Evolutionary conservation across 2,113 vertebrate genomes (phyloP).

Genomic region (Tympanuchus pallidicinctus): DNA sequence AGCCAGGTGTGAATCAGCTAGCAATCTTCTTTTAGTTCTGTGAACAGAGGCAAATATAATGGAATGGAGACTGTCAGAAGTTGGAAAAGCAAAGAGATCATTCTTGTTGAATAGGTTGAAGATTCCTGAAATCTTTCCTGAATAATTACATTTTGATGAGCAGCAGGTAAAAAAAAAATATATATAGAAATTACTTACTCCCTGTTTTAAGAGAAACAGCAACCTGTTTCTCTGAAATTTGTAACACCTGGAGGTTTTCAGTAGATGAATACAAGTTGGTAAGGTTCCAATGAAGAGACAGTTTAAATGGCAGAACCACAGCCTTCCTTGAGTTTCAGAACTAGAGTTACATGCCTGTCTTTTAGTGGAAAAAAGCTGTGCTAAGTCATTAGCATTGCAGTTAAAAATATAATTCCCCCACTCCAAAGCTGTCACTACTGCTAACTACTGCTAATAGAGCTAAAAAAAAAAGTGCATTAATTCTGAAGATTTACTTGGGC

Average conservation of each 20-base stretch:
- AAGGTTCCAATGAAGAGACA: not conserved
- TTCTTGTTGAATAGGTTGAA: not conserved
- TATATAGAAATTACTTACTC: not conserved
- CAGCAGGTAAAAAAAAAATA: not conserved
- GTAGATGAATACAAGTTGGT: not conserved
- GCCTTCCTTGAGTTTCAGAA: not conserved
- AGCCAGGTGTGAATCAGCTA: not conserved
- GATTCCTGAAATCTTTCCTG: not conserved
- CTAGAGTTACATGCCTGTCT: not conserved
- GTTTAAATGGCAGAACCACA: not conserved
- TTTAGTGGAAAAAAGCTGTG: not conserved
- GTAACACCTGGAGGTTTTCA: not conserved
- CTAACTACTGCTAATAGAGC: not conserved
- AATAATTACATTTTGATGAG: not conserved
- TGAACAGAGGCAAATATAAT: not conserved
- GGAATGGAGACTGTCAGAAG: not conserved
- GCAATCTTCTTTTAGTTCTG: constrained; percentile 6
- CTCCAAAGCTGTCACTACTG: not conserved
- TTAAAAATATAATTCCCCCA: not conserved
- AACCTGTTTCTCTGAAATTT: not conserved
- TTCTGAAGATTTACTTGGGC: not conserved
- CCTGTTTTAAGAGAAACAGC: not conserved
- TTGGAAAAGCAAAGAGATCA: not conserved
- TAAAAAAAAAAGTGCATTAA: not conserved
- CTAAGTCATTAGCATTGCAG: not conserved